These are phyloP conservation scores for Pollenia angustigena DNA, from an alignment of 2,888 invertebrate species.

Conservation along the genomic window DNA sequence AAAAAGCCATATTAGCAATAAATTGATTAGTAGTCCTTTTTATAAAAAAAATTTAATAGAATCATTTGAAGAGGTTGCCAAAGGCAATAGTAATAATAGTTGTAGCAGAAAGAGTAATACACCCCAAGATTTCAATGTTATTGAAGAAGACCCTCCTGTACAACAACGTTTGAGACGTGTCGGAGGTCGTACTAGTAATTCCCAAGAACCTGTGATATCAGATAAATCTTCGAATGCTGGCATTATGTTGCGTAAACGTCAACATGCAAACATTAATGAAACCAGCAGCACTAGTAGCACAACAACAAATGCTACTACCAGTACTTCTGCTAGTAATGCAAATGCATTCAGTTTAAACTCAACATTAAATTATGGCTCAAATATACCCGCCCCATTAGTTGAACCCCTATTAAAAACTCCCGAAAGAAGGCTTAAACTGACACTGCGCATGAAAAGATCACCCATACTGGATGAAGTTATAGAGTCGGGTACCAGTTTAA, in stretches of 20 bases:
- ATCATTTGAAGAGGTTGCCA: conserved; percentile 79
- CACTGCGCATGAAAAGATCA: conserved; percentile 93
- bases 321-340: conserved; percentile 48
- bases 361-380: conserved; percentile 33
- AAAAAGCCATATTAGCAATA: conserved; percentile 61
- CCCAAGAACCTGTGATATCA: conserved; percentile 69
- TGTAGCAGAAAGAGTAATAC: conserved; percentile 52
- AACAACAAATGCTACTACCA: conserved; percentile 43
- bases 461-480: conserved; percentile 93
- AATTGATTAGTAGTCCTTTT: conserved; percentile 75
- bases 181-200: conserved; percentile 36
- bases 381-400: conserved; percentile 80
- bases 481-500: conserved; percentile 90
- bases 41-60: conserved; percentile 82
- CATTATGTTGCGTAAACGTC: conserved; percentile 75
- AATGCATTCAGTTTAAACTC: conserved; percentile 34
- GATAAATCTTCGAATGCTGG: conserved; percentile 40
- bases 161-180: conserved; percentile 63
- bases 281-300: conserved; percentile 37
- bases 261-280: conserved; percentile 67
- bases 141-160: conserved; percentile 44
- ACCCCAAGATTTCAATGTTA: conserved; percentile 29
- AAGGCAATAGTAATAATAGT: conserved; percentile 66
- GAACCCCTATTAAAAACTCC: conserved; percentile 83
- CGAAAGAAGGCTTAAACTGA: conserved; percentile 88